phyloP scores from a whole-genome alignment of 2,797 vertebrate species.

The Falco rusticolus region DNA sequence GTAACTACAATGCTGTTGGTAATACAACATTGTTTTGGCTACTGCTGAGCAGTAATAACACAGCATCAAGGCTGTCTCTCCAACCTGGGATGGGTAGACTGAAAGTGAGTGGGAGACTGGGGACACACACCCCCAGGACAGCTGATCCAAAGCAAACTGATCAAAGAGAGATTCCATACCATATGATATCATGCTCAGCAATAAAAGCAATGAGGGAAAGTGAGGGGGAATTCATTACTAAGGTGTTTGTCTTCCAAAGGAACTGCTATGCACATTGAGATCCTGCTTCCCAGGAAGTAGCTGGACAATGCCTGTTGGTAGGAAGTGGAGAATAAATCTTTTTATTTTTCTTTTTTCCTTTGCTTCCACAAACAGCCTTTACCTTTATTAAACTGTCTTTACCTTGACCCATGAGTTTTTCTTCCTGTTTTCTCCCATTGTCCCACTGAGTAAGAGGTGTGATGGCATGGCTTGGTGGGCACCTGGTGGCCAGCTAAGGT shows the following conservation, averaged over 20 bases:
- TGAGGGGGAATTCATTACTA: background rate
- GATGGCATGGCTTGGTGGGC: background rate
- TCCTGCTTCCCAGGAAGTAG: background rate
- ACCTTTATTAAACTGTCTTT: background rate
- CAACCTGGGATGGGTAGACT: background rate
- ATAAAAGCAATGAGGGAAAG: background rate
- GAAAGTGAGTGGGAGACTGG: too few relatives aligned
- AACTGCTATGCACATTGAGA: background rate
- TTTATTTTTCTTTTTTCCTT: background rate
- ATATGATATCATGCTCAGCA: background rate
- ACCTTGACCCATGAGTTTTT: accelerated
- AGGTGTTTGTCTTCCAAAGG: background rate
- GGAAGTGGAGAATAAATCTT: background rate
- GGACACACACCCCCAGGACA: background rate
- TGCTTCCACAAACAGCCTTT: accelerated
- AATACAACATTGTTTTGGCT: background rate
- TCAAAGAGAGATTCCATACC: background rate
- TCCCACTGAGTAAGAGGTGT: background rate
- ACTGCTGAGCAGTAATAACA: background rate
- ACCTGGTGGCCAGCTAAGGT: background rate
- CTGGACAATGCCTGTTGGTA: background rate
- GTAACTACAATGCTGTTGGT: background rate
- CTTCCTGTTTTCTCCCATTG: background rate
- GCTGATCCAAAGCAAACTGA: background rate
- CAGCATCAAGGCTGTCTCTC: background rate